These are phyloP conservation scores for Ferdinandea cuprea DNA, from an alignment of 2,888 invertebrate genomes.

Conservation along the genomic window DNA sequence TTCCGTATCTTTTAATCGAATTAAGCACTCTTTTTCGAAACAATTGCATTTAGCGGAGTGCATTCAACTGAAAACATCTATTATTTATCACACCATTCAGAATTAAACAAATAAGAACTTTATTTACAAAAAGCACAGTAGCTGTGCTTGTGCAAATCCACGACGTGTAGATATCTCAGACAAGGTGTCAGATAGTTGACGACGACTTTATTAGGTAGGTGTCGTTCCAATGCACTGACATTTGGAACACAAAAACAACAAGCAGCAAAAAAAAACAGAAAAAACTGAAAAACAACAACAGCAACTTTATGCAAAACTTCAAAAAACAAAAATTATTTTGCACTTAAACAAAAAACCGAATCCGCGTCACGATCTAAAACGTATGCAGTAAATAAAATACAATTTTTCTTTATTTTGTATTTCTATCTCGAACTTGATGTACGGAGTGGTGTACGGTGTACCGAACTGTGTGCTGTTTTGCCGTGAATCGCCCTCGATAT, in stretches of 20 bases:
- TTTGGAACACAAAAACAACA: conserved; percentile 24
- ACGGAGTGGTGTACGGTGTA: conserved; percentile 69
- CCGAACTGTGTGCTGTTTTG: conserved; percentile 73
- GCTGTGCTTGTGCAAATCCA: conserved; percentile 13
- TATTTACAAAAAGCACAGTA: conserved; percentile 45
- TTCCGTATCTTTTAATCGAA: conserved; percentile 66
- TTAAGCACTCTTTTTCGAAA: conserved; percentile 58
- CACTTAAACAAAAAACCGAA: conserved; percentile 35
- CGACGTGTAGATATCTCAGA: conserved; percentile 50
- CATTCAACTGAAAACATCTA: conserved; percentile 58
- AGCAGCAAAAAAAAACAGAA: too few species aligned
- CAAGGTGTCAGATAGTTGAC: conserved; percentile 66
- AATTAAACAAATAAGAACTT: conserved; percentile 35
- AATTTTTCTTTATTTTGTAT: conserved; percentile 34
- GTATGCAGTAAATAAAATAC: conserved; percentile 56
- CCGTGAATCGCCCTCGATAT: conserved; percentile 74
- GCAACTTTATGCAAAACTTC: conserved; percentile 23
- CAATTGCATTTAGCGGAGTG: conserved; percentile 34
- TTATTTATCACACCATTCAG: conserved; percentile 57
- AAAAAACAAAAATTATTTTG: conserved; percentile 47
- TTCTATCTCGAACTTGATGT: conserved; percentile 65
- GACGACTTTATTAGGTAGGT: conserved; percentile 35
- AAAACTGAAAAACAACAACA: too few species aligned
- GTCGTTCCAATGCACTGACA: conserved; percentile 39
- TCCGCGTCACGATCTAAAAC: conserved; percentile 55